Base-by-base conservation (phyloP, 1,140 invertebrate species). In the Philopotamus ludificatus region DNA sequence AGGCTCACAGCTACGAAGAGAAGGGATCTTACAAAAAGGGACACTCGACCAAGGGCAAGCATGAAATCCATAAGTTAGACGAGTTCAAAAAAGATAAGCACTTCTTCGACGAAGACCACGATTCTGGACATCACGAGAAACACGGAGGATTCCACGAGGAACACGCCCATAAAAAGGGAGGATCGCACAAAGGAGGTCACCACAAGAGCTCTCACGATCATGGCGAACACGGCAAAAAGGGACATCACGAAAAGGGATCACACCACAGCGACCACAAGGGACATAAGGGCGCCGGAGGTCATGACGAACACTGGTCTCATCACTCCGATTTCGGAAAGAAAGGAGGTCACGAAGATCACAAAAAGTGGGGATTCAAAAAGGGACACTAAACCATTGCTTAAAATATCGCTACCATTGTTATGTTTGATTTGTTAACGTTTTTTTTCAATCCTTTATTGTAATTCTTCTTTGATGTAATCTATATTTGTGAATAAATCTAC, bases 71-170 rank as follows among this genome's bases (percentile, higher is more conserved):
- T 73, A 90, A 90, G 70, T 74, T 76, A 23, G 89, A 92, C 71
- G 78, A 79, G 63, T 79, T 78, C 76, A 78, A 78, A 65, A 79
- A 79, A 69, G 73, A 79, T 70, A 79, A 79, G 47, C 74, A 79
- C 70, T 91, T 90, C 78, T 91, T 91, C 71, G 87, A 91, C 44
- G 88, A 91, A 60, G 84, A 84, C 71, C 87, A 91, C 68, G 88
- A 89, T 65, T 87, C 87, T 22, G 89, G 89, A 2, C 85, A 89
- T 59, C 85, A 88, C 67, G 82, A 84, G 49, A 83, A 84, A 68
- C 84, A 89, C 69, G 86, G 85, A 0, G 82, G 84, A 20, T 84
- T 85, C 70, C 86, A 89, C 65, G 85, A 86, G 12, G 82, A 85
- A 59, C 87, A 88, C 61, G 84, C 81, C 10, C 82, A 84, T 70